Conservation (phyloP, 2,888 invertebrate species). For the Protophormia terraenovae region DNA sequence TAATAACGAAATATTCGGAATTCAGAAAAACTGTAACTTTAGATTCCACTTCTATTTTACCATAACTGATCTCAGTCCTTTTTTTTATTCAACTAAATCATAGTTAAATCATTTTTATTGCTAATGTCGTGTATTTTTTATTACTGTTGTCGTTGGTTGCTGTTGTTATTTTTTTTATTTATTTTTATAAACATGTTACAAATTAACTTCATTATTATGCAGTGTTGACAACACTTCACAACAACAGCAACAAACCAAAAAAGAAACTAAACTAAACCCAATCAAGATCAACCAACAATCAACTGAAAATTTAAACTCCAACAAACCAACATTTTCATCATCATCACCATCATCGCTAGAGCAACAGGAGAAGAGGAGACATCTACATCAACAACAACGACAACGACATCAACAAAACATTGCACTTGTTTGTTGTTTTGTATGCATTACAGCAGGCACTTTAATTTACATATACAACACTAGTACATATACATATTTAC, state of each 20-base stretch:
- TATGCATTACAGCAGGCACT: constrained; percentile 56
- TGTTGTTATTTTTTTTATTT: constrained; percentile 37
- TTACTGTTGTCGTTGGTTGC: constrained; percentile 11
- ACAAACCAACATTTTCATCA: constrained; percentile 22
- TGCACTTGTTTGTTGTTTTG: constrained; percentile 62
- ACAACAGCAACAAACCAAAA: constrained; percentile 18
- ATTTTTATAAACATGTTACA: constrained; percentile 64
- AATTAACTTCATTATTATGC: constrained; percentile 74
- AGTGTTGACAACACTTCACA: constrained; percentile 69
- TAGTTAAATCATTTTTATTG: constrained; percentile 40
- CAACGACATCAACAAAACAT: constrained; percentile 58
- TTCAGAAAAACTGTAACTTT: too few species aligned
- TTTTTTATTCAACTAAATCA: too few species aligned
- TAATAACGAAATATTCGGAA: too few species aligned
- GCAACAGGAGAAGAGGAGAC: constrained; percentile 43
- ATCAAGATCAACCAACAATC: constrained; percentile 66
- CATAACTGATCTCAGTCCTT: not conserved
- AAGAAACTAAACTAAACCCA: constrained; percentile 46
- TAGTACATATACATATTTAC: not conserved
- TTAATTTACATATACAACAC: constrained; percentile 44
- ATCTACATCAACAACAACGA: constrained; percentile 41
- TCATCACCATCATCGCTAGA: constrained; percentile 35
- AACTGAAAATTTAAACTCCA: constrained; percentile 47
- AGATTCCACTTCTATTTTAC: too few species aligned
- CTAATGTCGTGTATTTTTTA: constrained; percentile 12